Base-by-base conservation (phyloP, 2,113 vertebrate species). In the Chlamydotis undulata region DNA sequence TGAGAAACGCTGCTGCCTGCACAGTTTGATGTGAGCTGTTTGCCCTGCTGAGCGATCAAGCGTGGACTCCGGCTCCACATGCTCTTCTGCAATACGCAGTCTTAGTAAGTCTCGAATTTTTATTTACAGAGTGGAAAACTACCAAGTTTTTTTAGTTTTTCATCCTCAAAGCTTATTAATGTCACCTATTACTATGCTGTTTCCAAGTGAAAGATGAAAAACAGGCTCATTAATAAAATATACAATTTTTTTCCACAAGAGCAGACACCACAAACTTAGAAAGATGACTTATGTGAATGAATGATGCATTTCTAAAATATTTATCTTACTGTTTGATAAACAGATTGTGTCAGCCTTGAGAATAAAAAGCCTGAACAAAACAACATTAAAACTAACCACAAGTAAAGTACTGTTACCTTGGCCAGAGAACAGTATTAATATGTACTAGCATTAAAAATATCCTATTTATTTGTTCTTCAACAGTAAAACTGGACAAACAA, bases 241-340 rank as follows among this genome's bases (percentile, higher is more conserved):
- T 1, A 69, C 16, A 33, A 10, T 52, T 59, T 87, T 87, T 94
- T 95, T 96, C 87, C 89, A 84, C 28, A 37, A 63, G 60, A 81
- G 55, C 22, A 84, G 57, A 64, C 56, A 71, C 33, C 33, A 82
- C 52, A 68, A 75, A 87, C 43, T 75, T 45, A 75, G 53, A 55
- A 76, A 87, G 69, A 84, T 84, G 65, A 91, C 52, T 93, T 87
- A 91, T 8, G 57, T 68, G 93, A 96, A 68, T 69, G 75, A 93
- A 61, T 67, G 71, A 92, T 19, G 4, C 49, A 55, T 19, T 84
- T 88, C 37, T 29, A 69, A 83, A 96, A 76, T 83, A 94, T 74
- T 96, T 94, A n/a, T 83, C 70, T 87, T 89, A 65, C 65, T 0
- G 0, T 55, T 83, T 41, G 39, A 85, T 86, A 94, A 96, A 95